Evolutionary conservation across 2,113 vertebrate species (phyloP).

Genomic region (Xenopus borealis): DNA sequence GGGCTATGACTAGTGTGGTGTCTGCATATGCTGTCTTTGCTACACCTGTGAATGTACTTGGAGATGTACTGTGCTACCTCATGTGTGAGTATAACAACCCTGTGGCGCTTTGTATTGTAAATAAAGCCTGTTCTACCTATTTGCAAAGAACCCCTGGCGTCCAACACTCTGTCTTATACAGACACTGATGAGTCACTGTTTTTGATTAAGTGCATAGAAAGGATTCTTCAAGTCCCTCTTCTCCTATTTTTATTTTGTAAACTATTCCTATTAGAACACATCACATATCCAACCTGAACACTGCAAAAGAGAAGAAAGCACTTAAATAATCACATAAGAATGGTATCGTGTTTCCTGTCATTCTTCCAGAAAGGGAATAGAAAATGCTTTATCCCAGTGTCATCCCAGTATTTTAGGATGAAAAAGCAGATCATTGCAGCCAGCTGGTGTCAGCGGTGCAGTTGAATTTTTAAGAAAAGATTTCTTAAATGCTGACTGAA

Average conservation of each 20-base stretch:
- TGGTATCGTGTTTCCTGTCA: slow-evolving; percentile 47
- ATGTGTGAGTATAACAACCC: too few relatives aligned
- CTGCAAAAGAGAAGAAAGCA: neutral
- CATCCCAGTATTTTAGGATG: slow-evolving; percentile 11
- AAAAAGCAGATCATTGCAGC: slow-evolving; percentile 36
- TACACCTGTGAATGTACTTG: too few relatives aligned
- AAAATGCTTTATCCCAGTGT: slow-evolving; percentile 27
- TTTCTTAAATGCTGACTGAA: neutral
- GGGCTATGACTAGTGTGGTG: too few relatives aligned
- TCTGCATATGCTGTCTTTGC: too few relatives aligned
- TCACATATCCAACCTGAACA: neutral
- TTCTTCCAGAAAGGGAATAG: slow-evolving; percentile 24
- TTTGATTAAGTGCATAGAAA: too few relatives aligned
- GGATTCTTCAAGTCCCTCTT: too few relatives aligned
- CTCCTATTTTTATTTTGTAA: neutral
- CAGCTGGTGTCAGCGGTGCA: slow-evolving; percentile 46
- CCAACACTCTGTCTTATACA: too few relatives aligned
- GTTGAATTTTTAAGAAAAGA: slow-evolving; percentile 43
- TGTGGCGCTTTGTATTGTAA: too few relatives aligned
- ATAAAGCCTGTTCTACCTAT: too few relatives aligned
- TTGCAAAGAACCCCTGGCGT: too few relatives aligned
- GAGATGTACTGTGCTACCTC: too few relatives aligned
- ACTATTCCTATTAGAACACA: neutral
- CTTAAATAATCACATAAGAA: slow-evolving; percentile 33
- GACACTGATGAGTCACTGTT: too few relatives aligned